Evolutionary conservation across 2,113 vertebrate genomes (phyloP), one percentile per base, ranked within the genome.

Genomic region (Barnardius zonarius): DNA sequence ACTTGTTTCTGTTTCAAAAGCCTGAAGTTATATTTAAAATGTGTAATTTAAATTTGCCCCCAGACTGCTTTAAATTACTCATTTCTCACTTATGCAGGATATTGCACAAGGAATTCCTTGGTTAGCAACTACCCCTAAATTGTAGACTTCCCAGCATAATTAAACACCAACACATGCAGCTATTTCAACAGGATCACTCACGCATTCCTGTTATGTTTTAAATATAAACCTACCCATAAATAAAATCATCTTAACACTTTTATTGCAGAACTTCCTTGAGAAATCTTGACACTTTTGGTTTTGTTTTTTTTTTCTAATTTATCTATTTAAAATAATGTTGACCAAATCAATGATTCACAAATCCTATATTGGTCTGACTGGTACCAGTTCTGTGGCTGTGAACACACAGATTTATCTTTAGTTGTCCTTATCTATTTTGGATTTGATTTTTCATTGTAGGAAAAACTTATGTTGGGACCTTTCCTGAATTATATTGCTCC

Each of bases 41-140:
- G 63, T 98, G 86, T 97, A 97, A 98, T 98, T 98, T 97, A 98
- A 96, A 97, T 96, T 97, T 97, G 95, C 96, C 97, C 97, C 97
- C 88, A 96, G 97, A 98, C 97, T 97, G 77, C 94, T 97, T 95
- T 95, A 95, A 97, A 97, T 98, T 98, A 98, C 95, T 98, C 97
- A 96, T 98, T 96, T 96, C 88, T 97, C 97, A 97, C 95, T 97
- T 96, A 96, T 92, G 95, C 95, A 98, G 97, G 96, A 95, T 98
- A 98, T 98, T 98, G 97, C 94, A 97, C 96, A 96, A 98, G 96
- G 94, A 98, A 97, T 98, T 97, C 95, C 88, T 98, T 68, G 84
- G 93, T 98, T 97, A 95, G 86, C 92, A 15, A 72, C 95, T 96
- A 98, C 93, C 92, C 93, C 95, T 97, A 90, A 96, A 96, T 90